Conservation (phyloP, 2,888 invertebrate species). For the Apodemia hepburni region DNA sequence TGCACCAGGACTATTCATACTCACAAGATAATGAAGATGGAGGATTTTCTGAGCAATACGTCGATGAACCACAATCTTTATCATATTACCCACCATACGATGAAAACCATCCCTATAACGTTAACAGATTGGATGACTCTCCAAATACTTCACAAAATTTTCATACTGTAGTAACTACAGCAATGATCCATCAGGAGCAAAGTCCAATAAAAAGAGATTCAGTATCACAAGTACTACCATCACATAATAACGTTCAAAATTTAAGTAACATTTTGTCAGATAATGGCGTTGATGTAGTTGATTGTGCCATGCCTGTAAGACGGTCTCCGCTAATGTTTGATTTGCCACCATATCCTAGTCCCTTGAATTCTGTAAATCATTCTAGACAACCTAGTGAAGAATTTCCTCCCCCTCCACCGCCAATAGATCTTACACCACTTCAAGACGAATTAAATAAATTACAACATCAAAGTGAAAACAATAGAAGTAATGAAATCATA, state of each 20-base stretch:
- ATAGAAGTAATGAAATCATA: constrained; percentile 35
- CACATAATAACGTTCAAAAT: constrained; percentile 60
- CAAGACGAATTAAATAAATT: constrained; percentile 81
- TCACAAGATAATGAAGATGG: constrained; percentile 62
- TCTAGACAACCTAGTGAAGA: constrained; percentile 94
- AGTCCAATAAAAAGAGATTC: constrained; percentile 81
- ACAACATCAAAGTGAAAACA: constrained; percentile 40
- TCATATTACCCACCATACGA: constrained; percentile 81
- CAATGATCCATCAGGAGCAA: constrained; percentile 92
- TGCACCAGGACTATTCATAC: constrained; percentile 42
- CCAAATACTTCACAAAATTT: constrained; percentile 66
- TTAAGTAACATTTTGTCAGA: constrained; percentile 58
- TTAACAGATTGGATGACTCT: constrained; percentile 59
- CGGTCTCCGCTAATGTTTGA: constrained; percentile 76
- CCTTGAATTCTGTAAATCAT: constrained; percentile 87
- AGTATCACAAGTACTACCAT: constrained; percentile 45
- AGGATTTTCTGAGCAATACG: constrained; percentile 72
- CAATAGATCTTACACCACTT: constrained; percentile 84
- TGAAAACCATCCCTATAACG: constrained; percentile 58
- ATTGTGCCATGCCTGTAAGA: constrained; percentile 72
- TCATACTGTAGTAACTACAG: constrained; percentile 89
- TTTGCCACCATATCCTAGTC: constrained; percentile 90
- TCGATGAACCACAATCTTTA: constrained; percentile 81
- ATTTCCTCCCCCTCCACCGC: constrained; percentile 93
- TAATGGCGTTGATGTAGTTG: constrained; percentile 82